Percentiles rank a stretch among this genome's conserved stretches.
Conservation (phyloP, 2,888 invertebrate species). For the Megamerina dolium region DNA sequence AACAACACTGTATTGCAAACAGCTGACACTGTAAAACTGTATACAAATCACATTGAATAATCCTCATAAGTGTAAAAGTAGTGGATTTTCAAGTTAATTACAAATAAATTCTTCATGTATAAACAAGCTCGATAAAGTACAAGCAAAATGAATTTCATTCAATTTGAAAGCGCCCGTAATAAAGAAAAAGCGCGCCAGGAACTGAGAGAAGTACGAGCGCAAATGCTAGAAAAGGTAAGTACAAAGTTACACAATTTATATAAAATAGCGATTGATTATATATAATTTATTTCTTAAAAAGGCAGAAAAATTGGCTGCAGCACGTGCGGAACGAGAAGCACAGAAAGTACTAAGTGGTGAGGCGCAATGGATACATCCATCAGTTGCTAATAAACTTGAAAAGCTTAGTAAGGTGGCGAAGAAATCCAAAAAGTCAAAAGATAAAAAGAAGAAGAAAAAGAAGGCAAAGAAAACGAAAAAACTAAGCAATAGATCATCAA, state of each 20-base stretch:
- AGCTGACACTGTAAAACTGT: too few species aligned
- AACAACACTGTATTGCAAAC: too few species aligned
- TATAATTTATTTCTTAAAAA: constrained; percentile 17
- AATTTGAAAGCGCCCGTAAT: constrained; percentile 41
- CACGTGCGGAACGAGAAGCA: constrained; percentile 27
- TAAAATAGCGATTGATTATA: not conserved
- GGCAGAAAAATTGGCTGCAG: constrained; percentile 34
- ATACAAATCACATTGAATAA: too few species aligned
- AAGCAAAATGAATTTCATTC: constrained; percentile 36
- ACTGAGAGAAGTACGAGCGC: constrained; percentile 35
- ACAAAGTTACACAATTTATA: not conserved
- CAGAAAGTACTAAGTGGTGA: constrained; percentile 36
- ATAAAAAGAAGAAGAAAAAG: constrained; percentile 28
- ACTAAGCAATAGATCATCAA: constrained; percentile 10
- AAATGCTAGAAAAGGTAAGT: constrained; percentile 33
- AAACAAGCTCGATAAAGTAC: too few species aligned
- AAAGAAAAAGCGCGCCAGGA: constrained; percentile 38
- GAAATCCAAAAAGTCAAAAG: constrained; percentile 35
- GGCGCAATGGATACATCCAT: constrained; percentile 37
- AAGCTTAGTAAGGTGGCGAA: constrained; percentile 38
- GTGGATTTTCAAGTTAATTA: too few species aligned
- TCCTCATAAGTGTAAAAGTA: too few species aligned
- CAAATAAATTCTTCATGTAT: too few species aligned
- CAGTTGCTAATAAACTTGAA: constrained; percentile 30
- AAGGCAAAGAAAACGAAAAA: constrained; percentile 23